Evolutionary conservation across 2,888 invertebrate species (phyloP).

Genomic region (Nomada fucata): DNA sequence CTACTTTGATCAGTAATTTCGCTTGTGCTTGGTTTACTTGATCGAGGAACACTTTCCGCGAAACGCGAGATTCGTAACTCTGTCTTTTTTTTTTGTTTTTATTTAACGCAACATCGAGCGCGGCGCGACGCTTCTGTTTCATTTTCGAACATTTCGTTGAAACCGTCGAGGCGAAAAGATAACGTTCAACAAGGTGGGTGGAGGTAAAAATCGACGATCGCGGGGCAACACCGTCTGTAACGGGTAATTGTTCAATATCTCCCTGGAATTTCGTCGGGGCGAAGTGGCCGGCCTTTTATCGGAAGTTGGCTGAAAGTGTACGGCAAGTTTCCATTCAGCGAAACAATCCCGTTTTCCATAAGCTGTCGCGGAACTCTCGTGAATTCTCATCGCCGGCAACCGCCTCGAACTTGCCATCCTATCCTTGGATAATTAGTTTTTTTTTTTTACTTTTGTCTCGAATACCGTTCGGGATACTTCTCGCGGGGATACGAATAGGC

Average conservation of each 20-base stretch:
- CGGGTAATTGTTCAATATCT: not conserved
- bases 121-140: too few species aligned
- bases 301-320: conserved; percentile 4
- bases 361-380: conserved; percentile 12
- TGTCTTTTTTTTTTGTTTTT: too few species aligned
- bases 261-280: not conserved
- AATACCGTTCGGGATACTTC: conserved; percentile 19
- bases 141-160: too few species aligned
- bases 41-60: too few species aligned
- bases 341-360: conserved; percentile 37
- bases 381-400: conserved; percentile 38
- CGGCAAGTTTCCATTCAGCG: conserved; percentile 29
- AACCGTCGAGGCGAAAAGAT: too few species aligned
- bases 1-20: conserved; percentile 16
- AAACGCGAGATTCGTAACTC: not conserved
- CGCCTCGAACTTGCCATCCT: conserved; percentile 24
- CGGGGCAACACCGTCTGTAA: not conserved
- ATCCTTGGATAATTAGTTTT: conserved; percentile 44
- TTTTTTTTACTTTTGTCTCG: conserved; percentile 47
- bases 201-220: not conserved
- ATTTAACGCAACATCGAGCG: too few species aligned
- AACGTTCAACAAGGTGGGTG: too few species aligned
- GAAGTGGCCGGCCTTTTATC: conserved; percentile 6
- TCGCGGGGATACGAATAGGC: conserved; percentile 33
- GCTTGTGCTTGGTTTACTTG: too few species aligned